A percentile compares a stretch with the other conserved stretches of the same genome.
Evolutionary conservation across 2,797 vertebrate species (phyloP).

Genomic region (Acrossocheilus fasciatus): DNA sequence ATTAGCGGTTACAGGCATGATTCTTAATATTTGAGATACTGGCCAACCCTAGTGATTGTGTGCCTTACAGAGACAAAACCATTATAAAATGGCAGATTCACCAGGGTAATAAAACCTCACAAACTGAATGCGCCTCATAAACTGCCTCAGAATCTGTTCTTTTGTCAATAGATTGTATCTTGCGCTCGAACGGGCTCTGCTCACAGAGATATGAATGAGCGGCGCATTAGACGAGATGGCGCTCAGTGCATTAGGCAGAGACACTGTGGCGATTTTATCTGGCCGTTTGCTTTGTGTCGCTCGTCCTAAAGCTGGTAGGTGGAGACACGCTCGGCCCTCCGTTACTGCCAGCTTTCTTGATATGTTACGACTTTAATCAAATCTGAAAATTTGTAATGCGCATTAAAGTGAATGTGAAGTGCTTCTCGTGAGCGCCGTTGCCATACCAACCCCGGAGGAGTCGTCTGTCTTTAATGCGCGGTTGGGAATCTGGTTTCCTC

Average conservation of each 20-base stretch:
- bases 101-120: slow-evolving; percentile 35
- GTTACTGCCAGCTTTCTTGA: slow-evolving; percentile 67
- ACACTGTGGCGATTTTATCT: slow-evolving; percentile 56
- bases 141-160: slow-evolving; percentile 21
- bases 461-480: slow-evolving; percentile 97
- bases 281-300: slow-evolving; percentile 31
- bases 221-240: slow-evolving; percentile 51
- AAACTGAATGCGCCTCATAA: background rate
- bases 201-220: slow-evolving; percentile 43
- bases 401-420: slow-evolving; percentile 78
- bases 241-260: slow-evolving; percentile 46
- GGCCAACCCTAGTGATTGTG: background rate
- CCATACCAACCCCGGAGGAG: slow-evolving; percentile 97
- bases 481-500: slow-evolving; percentile 90
- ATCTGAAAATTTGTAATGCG: slow-evolving; percentile 78
- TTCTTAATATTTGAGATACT: background rate
- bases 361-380: slow-evolving; percentile 79
- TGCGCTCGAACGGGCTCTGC: background rate
- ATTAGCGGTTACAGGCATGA: background rate
- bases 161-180: slow-evolving; percentile 40
- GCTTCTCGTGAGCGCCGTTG: slow-evolving; percentile 91
- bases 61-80: background rate
- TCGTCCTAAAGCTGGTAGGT: slow-evolving; percentile 32
- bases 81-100: slow-evolving; percentile 12
- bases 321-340: slow-evolving; percentile 58